Evolutionary conservation across 2,888 invertebrate genomes (phyloP).

Genomic region (Lasioglossum villosulum): DNA sequence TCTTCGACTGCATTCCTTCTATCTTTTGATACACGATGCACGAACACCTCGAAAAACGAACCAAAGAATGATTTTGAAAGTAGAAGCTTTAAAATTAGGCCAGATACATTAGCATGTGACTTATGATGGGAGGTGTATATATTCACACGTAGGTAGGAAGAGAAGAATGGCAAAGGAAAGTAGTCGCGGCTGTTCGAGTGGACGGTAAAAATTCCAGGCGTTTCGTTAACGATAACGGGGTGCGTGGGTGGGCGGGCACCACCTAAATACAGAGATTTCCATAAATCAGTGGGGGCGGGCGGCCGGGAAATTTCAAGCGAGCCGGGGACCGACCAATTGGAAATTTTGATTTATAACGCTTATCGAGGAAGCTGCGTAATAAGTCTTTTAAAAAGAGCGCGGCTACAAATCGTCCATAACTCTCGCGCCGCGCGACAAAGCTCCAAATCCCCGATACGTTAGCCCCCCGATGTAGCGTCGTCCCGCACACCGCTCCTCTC

Average conservation of each 20-base stretch:
- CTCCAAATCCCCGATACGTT: conserved; percentile 68
- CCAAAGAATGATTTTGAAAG: not conserved
- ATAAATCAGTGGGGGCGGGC: conserved; percentile 41
- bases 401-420: conserved; percentile 64
- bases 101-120: not conserved
- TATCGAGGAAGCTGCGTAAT: conserved; percentile 57
- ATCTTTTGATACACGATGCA: too few relatives aligned
- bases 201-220: conserved; percentile 14
- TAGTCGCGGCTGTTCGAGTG: not conserved
- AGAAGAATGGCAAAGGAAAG: not conserved
- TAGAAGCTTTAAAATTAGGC: not conserved
- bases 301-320: conserved; percentile 28
- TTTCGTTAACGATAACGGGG: conserved; percentile 35
- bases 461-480: conserved; percentile 41
- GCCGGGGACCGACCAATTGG: conserved; percentile 40
- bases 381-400: conserved; percentile 61
- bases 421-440: conserved; percentile 56
- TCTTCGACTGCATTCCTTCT: not conserved
- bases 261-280: conserved; percentile 35
- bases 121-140: not conserved
- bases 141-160: not conserved
- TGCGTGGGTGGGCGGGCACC: not conserved
- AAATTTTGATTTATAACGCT: conserved; percentile 54
- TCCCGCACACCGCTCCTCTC: not conserved
- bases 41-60: too few relatives aligned